Evolutionary conservation across 2,797 vertebrate species (phyloP).

Genomic region (Forpus xanthops): DNA sequence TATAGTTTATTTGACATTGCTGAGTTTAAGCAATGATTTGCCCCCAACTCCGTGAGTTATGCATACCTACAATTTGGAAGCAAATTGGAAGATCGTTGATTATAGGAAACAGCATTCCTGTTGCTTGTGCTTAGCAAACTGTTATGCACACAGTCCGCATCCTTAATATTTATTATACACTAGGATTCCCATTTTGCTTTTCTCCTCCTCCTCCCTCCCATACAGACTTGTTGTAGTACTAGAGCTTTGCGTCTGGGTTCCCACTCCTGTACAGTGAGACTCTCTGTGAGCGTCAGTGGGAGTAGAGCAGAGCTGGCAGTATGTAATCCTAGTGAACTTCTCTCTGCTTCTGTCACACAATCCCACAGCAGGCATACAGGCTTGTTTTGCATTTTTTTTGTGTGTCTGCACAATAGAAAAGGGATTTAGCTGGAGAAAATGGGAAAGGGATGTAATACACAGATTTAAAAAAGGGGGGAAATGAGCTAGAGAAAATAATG

Average conservation of each 20-base stretch:
- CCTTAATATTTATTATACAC: not conserved
- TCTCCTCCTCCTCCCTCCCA: not conserved
- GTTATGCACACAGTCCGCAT: not conserved
- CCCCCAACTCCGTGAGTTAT: not conserved
- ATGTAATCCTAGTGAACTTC: not conserved
- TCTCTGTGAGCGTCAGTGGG: not conserved
- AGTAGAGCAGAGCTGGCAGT: not conserved
- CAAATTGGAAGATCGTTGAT: not conserved
- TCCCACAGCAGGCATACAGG: not conserved
- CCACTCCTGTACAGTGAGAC: not conserved
- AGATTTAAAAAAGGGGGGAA: not conserved
- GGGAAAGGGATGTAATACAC: not conserved
- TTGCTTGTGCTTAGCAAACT: constrained; percentile 20
- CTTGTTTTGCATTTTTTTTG: not conserved
- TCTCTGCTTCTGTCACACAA: not conserved
- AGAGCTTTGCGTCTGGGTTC: not conserved
- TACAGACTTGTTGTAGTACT: not conserved
- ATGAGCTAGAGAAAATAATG: not conserved
- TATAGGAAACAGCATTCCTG: not conserved
- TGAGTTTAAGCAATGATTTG: constrained; percentile 25
- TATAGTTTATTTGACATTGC: constrained; percentile 10
- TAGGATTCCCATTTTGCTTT: not conserved
- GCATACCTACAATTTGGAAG: not conserved
- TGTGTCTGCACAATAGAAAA: not conserved
- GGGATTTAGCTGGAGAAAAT: not conserved